These are phyloP conservation scores for Neopelma chrysocephalum DNA, from an alignment of 2,797 vertebrate species.

Conservation along the genomic window DNA sequence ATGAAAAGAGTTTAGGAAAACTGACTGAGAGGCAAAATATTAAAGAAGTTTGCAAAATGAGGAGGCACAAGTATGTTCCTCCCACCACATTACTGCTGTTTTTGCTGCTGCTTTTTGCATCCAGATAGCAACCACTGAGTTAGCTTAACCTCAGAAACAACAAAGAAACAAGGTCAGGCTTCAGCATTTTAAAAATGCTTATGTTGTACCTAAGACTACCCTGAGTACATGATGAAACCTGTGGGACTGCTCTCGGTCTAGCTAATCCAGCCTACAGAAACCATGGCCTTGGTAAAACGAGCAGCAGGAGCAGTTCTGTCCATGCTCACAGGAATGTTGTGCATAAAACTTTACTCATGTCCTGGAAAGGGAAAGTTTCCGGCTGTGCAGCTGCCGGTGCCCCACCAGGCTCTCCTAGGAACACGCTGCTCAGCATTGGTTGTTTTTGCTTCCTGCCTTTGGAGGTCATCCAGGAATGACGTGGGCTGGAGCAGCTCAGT, in stretches of 20 bases:
- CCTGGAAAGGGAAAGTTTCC: slow-evolving; percentile 10
- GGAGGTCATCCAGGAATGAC: slow-evolving; percentile 18
- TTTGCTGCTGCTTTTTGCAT: neutral
- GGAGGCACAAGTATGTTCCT: neutral
- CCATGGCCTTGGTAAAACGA: fast-evolving
- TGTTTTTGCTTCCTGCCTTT: slow-evolving; percentile 8
- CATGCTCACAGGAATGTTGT: neutral
- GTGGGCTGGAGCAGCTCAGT: neutral
- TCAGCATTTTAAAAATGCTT: neutral
- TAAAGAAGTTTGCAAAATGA: neutral
- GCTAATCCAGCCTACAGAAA: neutral
- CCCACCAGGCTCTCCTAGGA: neutral
- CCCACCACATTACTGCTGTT: neutral
- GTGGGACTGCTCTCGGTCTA: neutral
- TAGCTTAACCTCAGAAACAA: neutral
- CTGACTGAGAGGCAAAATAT: neutral
- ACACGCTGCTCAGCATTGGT: neutral
- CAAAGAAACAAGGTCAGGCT: neutral
- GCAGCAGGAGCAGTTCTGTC: neutral
- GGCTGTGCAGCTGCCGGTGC: neutral
- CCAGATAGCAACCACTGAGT: neutral
- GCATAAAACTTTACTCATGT: neutral
- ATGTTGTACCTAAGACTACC: neutral
- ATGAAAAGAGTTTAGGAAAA: neutral
- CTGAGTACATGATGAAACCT: neutral